A percentile compares a stretch with the other conserved stretches of the same genome.
These are phyloP conservation scores for Tragelaphus imberbis DNA, from an alignment of 2,113 vertebrate species.

Conservation along the genomic window DNA sequence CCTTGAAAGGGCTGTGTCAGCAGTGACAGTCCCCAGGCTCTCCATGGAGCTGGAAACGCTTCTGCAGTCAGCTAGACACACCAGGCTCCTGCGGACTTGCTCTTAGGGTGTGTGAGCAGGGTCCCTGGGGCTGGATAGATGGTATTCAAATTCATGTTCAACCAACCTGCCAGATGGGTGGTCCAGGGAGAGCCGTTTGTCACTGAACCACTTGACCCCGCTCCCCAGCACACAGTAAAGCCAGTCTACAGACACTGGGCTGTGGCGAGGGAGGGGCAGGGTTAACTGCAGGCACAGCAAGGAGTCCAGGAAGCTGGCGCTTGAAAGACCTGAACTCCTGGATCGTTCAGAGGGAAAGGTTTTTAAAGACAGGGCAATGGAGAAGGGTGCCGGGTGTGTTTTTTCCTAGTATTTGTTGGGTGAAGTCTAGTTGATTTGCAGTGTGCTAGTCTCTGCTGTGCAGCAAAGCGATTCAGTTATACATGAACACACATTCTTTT, in stretches of 20 bases:
- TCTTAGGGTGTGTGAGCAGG: fast-evolving
- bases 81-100: background rate
- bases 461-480: background rate
- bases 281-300: background rate
- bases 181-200: background rate
- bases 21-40: fast-evolving
- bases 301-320: background rate
- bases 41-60: background rate
- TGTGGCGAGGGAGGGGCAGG: background rate
- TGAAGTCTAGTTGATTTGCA: background rate
- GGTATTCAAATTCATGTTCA: background rate
- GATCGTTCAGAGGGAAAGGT: background rate
- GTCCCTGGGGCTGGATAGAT: too few species aligned
- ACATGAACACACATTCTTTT: background rate
- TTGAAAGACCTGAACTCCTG: background rate
- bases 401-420: fast-evolving
- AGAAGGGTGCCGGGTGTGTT: background rate
- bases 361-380: background rate
- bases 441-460: background rate
- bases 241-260: fast-evolving
- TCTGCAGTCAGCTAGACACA: background rate
- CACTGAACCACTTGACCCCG: fast-evolving
- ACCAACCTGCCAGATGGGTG: background rate
- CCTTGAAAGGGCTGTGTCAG: background rate
- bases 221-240: fast-evolving